Percentiles rank a stretch among this genome's conserved stretches.
These are phyloP conservation scores for Melipona quadrifasciata DNA, from an alignment of 1,140 invertebrate genomes.

Conservation along the genomic window DNA sequence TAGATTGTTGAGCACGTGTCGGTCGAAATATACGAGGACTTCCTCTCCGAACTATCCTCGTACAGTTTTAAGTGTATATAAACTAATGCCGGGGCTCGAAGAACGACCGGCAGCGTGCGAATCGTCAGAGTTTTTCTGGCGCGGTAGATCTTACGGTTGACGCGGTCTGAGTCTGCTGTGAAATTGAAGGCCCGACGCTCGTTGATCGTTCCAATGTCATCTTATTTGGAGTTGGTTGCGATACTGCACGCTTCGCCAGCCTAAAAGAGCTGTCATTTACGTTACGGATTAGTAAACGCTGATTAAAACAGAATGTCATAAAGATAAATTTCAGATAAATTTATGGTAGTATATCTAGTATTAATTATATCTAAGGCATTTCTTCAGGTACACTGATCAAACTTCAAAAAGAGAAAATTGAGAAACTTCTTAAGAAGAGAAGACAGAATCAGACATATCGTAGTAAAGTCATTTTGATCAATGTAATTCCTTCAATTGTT, in stretches of 20 bases:
- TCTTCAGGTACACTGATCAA: neutral
- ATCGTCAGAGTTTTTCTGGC: conserved; percentile 79
- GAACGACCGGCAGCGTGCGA: conserved; percentile 79
- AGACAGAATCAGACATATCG: neutral
- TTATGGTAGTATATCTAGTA: neutral
- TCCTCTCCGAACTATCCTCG: conserved; percentile 16
- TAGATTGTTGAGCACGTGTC: conserved; percentile 43
- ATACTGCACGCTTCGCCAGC: conserved; percentile 76
- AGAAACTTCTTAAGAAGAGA: neutral
- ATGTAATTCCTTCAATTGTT: neutral
- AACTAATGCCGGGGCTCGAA: conserved; percentile 76
- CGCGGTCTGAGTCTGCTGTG: conserved; percentile 53
- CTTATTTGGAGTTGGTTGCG: conserved; percentile 70
- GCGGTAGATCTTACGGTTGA: conserved; percentile 67
- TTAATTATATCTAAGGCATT: neutral
- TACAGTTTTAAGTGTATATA: conserved; percentile 9
- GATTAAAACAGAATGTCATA: no score
- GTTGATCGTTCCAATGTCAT: conserved; percentile 75
- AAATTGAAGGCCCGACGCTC: conserved; percentile 73
- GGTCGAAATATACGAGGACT: conserved; percentile 31
- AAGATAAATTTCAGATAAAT: neutral
- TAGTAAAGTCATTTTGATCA: conserved; percentile 1
- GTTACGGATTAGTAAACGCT: neutral
- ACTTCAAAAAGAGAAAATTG: neutral
- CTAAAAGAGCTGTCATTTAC: conserved; percentile 75